phyloP scores from a whole-genome alignment of 1,140 invertebrate genomes.

The Saxidomus purpurata region DNA sequence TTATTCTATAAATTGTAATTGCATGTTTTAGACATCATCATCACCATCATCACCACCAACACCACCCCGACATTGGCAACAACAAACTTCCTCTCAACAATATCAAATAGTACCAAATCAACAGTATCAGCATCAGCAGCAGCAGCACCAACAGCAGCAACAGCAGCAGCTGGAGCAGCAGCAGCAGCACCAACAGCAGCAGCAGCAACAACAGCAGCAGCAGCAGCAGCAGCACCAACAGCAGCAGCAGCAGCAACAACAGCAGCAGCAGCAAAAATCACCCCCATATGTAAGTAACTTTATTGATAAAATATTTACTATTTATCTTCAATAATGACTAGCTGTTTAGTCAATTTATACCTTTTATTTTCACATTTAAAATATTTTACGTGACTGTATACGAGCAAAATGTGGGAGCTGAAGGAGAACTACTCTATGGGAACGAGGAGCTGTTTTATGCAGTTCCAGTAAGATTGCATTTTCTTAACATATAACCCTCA shows the following conservation, averaged over 20 bases:
- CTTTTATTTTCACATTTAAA: background rate
- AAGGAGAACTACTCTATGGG: background rate
- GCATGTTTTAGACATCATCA: no score
- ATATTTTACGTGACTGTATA: background rate
- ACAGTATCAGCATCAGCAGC: no score
- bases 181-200: background rate
- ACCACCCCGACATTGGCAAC: no score
- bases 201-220: background rate
- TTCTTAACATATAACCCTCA: background rate
- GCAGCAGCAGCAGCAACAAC: background rate
- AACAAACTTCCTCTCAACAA: no score
- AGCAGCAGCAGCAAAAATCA: background rate
- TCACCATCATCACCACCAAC: no score
- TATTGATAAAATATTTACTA: background rate
- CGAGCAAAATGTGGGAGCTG: background rate
- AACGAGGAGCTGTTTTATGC: background rate
- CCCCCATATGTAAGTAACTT: background rate
- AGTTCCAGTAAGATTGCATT: slow-evolving; percentile 1
- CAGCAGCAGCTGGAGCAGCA: background rate
- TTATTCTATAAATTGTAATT: no score
- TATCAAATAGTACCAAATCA: no score
- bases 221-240: no score
- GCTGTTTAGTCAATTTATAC: background rate
- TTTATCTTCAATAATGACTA: background rate
- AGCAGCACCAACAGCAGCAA: background rate